phyloP scores from a whole-genome alignment of 2,797 vertebrate species.

The Ceryle rudis region DNA sequence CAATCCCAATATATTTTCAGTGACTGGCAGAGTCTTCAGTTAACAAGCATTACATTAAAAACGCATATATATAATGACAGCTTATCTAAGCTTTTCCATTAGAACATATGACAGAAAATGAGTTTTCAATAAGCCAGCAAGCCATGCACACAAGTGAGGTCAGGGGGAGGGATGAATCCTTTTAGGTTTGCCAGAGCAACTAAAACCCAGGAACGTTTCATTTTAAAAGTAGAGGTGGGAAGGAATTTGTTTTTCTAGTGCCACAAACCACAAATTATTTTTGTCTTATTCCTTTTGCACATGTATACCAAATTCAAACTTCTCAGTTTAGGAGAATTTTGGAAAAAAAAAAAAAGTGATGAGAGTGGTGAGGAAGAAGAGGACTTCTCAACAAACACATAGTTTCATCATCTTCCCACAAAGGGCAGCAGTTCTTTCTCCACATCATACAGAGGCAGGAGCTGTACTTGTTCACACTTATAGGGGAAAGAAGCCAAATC shows the following conservation, averaged over 20 bases:
- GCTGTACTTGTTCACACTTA: background rate
- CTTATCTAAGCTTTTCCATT: constrained; percentile 60
- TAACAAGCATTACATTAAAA: constrained; percentile 38
- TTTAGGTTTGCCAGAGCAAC: constrained; percentile 52
- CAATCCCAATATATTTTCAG: constrained; percentile 29
- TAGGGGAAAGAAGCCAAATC: background rate
- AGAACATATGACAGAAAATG: constrained; percentile 57
- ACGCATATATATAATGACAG: background rate
- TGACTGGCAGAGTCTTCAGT: constrained; percentile 15
- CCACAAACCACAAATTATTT: background rate
- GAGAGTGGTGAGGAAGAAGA: background rate
- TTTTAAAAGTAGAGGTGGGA: constrained; percentile 18
- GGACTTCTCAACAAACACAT: background rate
- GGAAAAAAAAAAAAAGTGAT: background rate
- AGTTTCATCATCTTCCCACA: background rate
- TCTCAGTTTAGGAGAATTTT: background rate
- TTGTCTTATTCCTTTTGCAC: background rate
- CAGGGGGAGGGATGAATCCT: constrained; percentile 35
- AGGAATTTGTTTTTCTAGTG: constrained; percentile 31
- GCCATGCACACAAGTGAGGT: constrained; percentile 9
- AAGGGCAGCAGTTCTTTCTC: background rate
- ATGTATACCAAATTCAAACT: background rate
- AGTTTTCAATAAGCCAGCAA: constrained; percentile 65
- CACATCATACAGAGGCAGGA: background rate
- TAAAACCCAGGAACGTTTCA: constrained; percentile 56